These are phyloP conservation scores for Ariopsis seemanni DNA, from an alignment of 2,113 vertebrate species.

Conservation along the genomic window DNA sequence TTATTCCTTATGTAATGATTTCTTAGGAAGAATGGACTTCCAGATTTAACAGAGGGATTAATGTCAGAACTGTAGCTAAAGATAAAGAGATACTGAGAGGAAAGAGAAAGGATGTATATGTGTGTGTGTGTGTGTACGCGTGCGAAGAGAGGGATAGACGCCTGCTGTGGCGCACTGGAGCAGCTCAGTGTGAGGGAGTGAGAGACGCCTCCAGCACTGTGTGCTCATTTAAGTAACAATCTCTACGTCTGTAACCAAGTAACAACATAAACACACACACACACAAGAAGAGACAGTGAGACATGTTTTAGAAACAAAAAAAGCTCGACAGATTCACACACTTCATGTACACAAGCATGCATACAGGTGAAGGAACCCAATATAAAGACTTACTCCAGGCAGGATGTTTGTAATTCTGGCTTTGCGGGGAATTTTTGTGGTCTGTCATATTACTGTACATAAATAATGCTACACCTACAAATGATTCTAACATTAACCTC, in stretches of 20 bases:
- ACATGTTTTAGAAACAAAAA: neutral
- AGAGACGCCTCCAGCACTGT: conserved; percentile 50
- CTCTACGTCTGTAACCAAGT: conserved; percentile 49
- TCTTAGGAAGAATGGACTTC: neutral
- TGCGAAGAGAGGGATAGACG: neutral
- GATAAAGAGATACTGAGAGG: neutral
- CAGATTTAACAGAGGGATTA: neutral
- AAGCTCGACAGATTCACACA: conserved; percentile 5
- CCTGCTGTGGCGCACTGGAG: conserved; percentile 1
- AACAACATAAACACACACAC: conserved; percentile 1
- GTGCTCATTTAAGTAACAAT: conserved; percentile 66
- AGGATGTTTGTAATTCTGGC: neutral
- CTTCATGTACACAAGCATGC: neutral
- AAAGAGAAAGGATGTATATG: neutral
- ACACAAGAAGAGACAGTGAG: too few species aligned
- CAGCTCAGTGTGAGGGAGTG: conserved; percentile 53
- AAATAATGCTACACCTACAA: neutral
- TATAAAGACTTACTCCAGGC: conserved; percentile 3
- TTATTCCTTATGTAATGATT: neutral
- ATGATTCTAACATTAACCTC: neutral
- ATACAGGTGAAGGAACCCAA: neutral
- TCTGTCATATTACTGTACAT: neutral
- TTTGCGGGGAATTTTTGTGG: conserved; percentile 2
- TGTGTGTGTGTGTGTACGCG: neutral
- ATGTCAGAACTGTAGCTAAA: neutral